Base-by-base conservation (phyloP, 2,113 vertebrate genomes). In the Brachyhypopomus occidentalis region DNA sequence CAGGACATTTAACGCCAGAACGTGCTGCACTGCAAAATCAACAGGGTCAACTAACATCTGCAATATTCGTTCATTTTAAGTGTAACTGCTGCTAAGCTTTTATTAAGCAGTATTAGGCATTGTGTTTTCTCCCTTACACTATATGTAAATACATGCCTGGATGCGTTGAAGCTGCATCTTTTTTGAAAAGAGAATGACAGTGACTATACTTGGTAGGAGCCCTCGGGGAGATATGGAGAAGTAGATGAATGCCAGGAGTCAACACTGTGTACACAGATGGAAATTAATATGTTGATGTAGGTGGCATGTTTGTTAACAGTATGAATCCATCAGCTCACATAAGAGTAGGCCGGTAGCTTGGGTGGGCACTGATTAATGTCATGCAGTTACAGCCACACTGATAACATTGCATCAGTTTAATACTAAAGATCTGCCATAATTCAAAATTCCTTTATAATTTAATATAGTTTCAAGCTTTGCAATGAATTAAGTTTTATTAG, bases 221-320 rank as follows among this genome's bases (percentile, higher is more conserved):
- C 91, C 88, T 88, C 86, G 19, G 91, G 83, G 91, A 88, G 86
- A 84, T 86, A 63, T 25, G 82, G 85, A 74, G 88, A 82, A 90
- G 87, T 88, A 87, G 78, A 88, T 86, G 87, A 87, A 89, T 89
- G 88, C 93, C 90, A 91, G 90, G 89, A 92, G 89, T 89, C 90
- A 87, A 87, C 86, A 88, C 83, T 79, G 89, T 58, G 64, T 72
- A 89, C 89, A 90, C 85, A 19, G 87, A 89, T 88, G 90, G 88
- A 83, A 75, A 82, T 78, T 23, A 81, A 74, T 74, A 89, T 88
- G 91, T 90, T 92, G 91, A 91, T 92, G 91, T 92, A 90, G 87
- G 84, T 86, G 87, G 87, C 90, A 86, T 91, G 89, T 92, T 93
- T 92, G 90, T 92, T 93, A 93, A 91, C 92, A 91, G 90, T 90